phyloP scores from a whole-genome alignment of 2,113 vertebrate genomes.

The Carassius carassius region DNA sequence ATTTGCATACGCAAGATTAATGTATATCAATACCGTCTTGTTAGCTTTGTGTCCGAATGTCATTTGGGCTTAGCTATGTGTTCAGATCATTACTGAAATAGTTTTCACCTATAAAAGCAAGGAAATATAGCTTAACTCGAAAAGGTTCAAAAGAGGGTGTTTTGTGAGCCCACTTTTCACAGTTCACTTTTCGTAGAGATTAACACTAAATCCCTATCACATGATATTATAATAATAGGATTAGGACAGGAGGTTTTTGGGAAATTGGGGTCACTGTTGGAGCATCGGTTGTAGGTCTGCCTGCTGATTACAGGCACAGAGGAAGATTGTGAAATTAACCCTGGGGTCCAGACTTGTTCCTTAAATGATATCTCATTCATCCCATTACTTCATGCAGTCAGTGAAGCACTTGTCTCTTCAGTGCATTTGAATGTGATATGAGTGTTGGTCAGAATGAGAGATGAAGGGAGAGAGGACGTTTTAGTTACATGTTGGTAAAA shows the following conservation, averaged over 20 bases:
- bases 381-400: neutral
- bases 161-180: neutral
- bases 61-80: conserved; percentile 6
- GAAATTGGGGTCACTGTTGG: neutral
- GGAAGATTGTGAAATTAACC: neutral
- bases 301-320: neutral
- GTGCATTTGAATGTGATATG: neutral
- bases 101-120: neutral
- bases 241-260: conserved; percentile 45
- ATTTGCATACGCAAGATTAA: neutral
- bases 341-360: neutral
- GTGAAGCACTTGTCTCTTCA: neutral
- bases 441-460: too few species aligned
- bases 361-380: conserved; percentile 8
- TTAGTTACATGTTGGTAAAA: too few species aligned
- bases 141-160: neutral
- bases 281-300: neutral
- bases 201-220: conserved; percentile 50
- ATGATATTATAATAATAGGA: conserved; percentile 54
- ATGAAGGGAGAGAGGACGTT: too few species aligned
- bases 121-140: neutral
- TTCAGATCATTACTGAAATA: conserved; percentile 14
- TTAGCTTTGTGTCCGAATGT: neutral
- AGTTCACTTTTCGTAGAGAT: neutral
- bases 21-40: neutral